A percentile compares a stretch with the other conserved stretches of the same genome.
Conservation (phyloP, 2,113 vertebrate species). For the Pachycephala philippinensis region DNA sequence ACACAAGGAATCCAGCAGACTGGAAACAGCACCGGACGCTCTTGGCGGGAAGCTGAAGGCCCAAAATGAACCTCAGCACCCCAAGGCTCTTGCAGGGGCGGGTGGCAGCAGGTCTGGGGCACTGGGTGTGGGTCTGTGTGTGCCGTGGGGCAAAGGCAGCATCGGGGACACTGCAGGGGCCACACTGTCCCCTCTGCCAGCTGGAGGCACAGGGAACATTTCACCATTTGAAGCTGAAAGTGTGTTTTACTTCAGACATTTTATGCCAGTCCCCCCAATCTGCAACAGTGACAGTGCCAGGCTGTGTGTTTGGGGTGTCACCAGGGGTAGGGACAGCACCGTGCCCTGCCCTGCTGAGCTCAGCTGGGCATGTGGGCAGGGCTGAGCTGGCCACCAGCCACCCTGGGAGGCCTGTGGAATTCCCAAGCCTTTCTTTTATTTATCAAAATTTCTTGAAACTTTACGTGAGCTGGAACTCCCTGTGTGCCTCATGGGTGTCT, state of each 20-base stretch:
- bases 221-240: background rate
- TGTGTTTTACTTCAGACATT: background rate
- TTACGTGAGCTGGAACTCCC: rapidly evolving
- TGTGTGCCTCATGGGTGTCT: background rate
- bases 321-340: background rate
- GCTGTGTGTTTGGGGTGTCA: background rate
- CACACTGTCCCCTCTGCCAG: background rate
- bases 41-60: background rate
- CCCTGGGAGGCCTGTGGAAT: background rate
- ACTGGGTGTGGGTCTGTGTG: background rate
- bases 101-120: rapidly evolving
- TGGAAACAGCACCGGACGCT: rapidly evolving
- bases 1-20: background rate
- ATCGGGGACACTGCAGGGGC: background rate
- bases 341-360: background rate
- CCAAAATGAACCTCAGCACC: background rate
- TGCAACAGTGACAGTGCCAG: background rate
- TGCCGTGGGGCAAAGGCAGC: background rate
- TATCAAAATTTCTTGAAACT: background rate
- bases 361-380: background rate
- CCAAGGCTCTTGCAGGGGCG: background rate
- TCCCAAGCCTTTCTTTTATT: background rate
- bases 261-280: rapidly evolving
- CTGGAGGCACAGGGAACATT: background rate
- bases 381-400: background rate